phyloP scores from a whole-genome alignment of 2,888 invertebrate genomes.

The Scelioninae gen. 1 region DNA sequence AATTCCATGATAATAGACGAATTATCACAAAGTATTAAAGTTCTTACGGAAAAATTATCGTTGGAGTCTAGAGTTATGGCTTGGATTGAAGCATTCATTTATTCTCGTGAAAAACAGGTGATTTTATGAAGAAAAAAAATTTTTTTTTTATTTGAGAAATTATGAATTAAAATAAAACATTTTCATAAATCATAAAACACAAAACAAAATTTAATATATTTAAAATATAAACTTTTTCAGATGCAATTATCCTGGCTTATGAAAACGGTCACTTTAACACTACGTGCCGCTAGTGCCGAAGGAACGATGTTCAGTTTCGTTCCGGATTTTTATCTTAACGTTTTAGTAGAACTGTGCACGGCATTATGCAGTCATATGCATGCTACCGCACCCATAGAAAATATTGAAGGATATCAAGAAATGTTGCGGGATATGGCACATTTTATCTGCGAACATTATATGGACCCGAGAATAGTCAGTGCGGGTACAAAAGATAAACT shows the following conservation, averaged over 20 bases:
- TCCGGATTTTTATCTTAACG: slow-evolving; percentile 90
- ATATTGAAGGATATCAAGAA: slow-evolving; percentile 86
- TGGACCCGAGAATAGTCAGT: slow-evolving; percentile 90
- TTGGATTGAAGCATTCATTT: slow-evolving; percentile 87
- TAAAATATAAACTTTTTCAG: too few species aligned
- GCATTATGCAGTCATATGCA: slow-evolving; percentile 88
- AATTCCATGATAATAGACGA: slow-evolving; percentile 85
- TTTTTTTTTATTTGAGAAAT: too few species aligned
- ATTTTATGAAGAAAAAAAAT: background rate
- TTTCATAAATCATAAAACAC: too few species aligned
- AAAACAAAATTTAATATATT: too few species aligned
- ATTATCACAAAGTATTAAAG: slow-evolving; percentile 86
- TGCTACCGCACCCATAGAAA: slow-evolving; percentile 87
- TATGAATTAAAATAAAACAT: too few species aligned
- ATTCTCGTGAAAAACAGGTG: slow-evolving; percentile 57
- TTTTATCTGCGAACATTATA: slow-evolving; percentile 90
- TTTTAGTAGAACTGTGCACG: slow-evolving; percentile 87
- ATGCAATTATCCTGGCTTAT: slow-evolving; percentile 87
- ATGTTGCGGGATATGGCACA: slow-evolving; percentile 88
- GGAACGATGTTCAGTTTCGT: slow-evolving; percentile 89
- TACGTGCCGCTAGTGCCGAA: slow-evolving; percentile 86
- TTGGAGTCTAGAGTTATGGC: slow-evolving; percentile 88
- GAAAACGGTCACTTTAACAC: slow-evolving; percentile 86
- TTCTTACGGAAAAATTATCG: slow-evolving; percentile 87
- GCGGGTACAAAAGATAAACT: slow-evolving; percentile 91